phyloP scores from a whole-genome alignment of 2,797 vertebrate species.

The Sardinella longiceps region DNA sequence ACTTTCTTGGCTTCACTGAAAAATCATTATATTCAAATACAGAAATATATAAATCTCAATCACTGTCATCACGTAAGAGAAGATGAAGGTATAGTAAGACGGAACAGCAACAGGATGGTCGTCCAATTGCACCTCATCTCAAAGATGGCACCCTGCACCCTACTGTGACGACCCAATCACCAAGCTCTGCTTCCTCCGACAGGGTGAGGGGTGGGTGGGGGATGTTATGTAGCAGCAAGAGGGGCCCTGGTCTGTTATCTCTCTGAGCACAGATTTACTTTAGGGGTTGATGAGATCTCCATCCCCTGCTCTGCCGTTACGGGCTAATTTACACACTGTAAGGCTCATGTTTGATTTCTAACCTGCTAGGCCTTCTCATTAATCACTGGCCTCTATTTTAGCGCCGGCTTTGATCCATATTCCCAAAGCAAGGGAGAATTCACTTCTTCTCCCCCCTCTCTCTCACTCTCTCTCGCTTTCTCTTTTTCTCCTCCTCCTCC shows the following conservation, averaged over 20 bases:
- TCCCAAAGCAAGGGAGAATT: constrained; percentile 64
- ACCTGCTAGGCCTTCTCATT: constrained; percentile 68
- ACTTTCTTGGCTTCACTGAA: not conserved
- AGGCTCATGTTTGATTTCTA: constrained; percentile 73
- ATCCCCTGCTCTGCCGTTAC: constrained; percentile 56
- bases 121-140: not conserved
- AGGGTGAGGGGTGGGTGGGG: not conserved
- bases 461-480: constrained; percentile 35
- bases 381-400: constrained; percentile 72
- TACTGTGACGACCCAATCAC: not conserved
- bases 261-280: constrained; percentile 56
- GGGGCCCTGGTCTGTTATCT: constrained; percentile 43
- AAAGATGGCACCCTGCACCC: not conserved
- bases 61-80: not conserved
- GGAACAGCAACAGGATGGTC: not conserved
- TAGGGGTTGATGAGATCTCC: constrained; percentile 55
- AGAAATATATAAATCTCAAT: not conserved
- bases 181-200: not conserved
- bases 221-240: not conserved
- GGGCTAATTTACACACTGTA: constrained; percentile 68
- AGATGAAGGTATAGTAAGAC: not conserved
- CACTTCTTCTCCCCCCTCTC: constrained; percentile 54
- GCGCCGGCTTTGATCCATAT: constrained; percentile 71
- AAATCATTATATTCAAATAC: not conserved
- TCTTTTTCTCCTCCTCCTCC: constrained; percentile 48